Conservation (phyloP, 2,888 invertebrate genomes). For the Megamerina dolium region DNA sequence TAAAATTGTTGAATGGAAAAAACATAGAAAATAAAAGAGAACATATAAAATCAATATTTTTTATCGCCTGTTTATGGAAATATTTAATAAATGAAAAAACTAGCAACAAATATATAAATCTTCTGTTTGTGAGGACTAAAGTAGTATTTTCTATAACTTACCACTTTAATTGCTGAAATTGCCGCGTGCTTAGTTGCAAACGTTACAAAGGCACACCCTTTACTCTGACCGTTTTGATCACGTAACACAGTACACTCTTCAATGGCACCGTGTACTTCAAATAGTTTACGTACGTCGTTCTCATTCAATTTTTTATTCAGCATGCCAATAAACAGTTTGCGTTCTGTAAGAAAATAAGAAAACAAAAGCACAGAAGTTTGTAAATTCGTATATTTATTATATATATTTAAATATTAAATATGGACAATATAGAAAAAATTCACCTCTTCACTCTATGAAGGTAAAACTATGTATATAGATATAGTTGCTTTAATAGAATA, state of each 20-base stretch:
- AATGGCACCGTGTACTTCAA: constrained; percentile 88
- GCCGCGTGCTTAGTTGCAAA: constrained; percentile 97
- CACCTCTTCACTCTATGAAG: too few relatives aligned
- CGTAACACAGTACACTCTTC: constrained; percentile 98
- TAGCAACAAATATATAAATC: neutral
- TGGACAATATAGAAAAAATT: too few relatives aligned
- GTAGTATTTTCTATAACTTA: constrained; percentile 15
- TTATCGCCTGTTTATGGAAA: neutral
- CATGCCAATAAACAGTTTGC: constrained; percentile 98
- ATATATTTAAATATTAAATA: too few relatives aligned
- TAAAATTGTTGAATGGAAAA: neutral
- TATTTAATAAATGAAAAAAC: neutral
- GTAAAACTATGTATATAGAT: neutral
- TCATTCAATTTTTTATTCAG: constrained; percentile 92
- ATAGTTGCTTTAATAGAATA: neutral
- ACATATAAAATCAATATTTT: too few relatives aligned
- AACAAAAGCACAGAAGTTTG: neutral
- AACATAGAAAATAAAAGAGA: constrained; percentile 1
- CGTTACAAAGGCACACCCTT: constrained; percentile 99
- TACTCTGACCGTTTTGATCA: constrained; percentile 91
- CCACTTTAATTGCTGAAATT: constrained; percentile 90
- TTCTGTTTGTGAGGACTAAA: neutral
- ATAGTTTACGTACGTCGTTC: constrained; percentile 88
- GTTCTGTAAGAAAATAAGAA: too few relatives aligned
- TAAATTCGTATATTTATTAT: too few relatives aligned